Conservation (phyloP, 2,797 vertebrate genomes). For the Pseudotriccus pelzelni region DNA sequence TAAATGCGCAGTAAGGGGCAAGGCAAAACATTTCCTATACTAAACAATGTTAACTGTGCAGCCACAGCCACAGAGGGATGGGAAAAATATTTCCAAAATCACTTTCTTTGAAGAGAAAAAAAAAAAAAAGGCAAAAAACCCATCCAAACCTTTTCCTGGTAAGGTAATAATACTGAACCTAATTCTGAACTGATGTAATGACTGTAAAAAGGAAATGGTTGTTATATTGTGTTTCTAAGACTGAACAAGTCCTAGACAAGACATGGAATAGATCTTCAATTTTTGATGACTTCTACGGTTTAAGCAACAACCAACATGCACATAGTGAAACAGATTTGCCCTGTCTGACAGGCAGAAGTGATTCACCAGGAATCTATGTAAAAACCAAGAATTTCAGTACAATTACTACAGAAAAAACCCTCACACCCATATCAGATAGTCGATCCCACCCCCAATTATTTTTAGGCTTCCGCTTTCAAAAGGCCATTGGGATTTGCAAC, state of each 20-base stretch:
- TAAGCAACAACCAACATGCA: neutral
- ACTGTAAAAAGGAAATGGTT: neutral
- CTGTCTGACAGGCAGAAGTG: neutral
- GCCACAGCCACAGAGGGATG: neutral
- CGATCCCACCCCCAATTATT: neutral
- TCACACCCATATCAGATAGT: neutral
- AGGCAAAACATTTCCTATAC: neutral
- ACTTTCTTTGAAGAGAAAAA: neutral
- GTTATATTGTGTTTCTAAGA: neutral
- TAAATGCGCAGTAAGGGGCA: neutral
- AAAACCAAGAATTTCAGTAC: neutral
- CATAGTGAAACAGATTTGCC: neutral
- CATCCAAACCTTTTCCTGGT: neutral
- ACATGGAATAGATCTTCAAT: neutral
- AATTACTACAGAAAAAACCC: neutral
- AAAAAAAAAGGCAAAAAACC: neutral
- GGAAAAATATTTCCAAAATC: neutral
- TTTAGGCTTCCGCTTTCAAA: constrained; percentile 33
- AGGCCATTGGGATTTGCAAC: neutral
- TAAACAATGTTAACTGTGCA: neutral
- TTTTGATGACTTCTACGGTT: neutral
- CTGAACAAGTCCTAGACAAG: neutral
- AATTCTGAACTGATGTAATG: neutral
- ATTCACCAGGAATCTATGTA: neutral
- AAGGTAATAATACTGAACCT: neutral